Evolutionary conservation across 2,888 invertebrate species (phyloP).

Genomic region (Eupithecia inturbata): DNA sequence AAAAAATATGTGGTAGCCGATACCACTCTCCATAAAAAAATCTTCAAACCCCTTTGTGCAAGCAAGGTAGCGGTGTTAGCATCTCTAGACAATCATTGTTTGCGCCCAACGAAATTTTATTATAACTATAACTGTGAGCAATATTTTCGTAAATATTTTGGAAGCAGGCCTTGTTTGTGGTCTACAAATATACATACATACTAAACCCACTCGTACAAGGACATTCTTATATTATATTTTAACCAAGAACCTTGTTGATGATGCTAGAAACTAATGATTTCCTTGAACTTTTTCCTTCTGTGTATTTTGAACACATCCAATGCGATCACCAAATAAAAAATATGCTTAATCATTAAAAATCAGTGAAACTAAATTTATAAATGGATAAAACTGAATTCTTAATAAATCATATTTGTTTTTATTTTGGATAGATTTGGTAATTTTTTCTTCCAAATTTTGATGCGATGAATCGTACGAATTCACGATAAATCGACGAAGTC

Average conservation of each 20-base stretch:
- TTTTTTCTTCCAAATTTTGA: too few species aligned
- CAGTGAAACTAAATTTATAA: too few species aligned
- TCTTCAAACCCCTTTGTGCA: too few species aligned
- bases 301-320: background rate
- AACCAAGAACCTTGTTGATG: background rate
- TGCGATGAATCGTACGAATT: too few species aligned
- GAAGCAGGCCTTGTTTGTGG: constrained; percentile 72
- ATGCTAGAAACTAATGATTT: background rate
- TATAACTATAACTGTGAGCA: constrained; percentile 78
- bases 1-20: too few species aligned
- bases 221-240: background rate
- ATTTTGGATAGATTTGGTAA: too few species aligned
- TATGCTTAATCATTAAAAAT: too few species aligned
- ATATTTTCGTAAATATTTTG: constrained; percentile 83
- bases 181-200: constrained; percentile 67
- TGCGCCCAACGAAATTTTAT: constrained; percentile 75
- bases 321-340: too few species aligned
- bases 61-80: constrained; percentile 54
- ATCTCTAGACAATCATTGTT: constrained; percentile 58
- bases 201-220: constrained; percentile 34
- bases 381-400: too few species aligned
- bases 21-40: too few species aligned
- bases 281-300: too few species aligned
- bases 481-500: background rate
- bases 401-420: too few species aligned